These are phyloP conservation scores for Rutilus rutilus DNA, from an alignment of 2,113 vertebrate genomes.

Conservation along the genomic window DNA sequence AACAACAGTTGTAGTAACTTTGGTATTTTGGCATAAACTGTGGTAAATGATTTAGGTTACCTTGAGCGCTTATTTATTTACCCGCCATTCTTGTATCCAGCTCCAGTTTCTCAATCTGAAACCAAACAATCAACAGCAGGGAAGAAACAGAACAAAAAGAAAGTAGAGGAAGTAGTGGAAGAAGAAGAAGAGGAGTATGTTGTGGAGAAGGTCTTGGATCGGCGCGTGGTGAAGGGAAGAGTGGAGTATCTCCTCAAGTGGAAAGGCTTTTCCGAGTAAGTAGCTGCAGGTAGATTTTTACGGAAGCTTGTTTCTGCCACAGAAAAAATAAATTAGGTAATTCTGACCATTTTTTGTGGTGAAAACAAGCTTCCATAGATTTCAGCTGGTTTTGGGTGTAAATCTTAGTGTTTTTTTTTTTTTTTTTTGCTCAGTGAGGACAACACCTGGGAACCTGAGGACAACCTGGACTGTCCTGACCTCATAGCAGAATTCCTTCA, in stretches of 20 bases:
- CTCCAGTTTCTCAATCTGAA: conserved; percentile 63
- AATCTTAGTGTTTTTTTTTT: not conserved
- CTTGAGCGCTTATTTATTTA: conserved; percentile 53
- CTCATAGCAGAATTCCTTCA: conserved; percentile 95
- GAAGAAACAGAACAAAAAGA: conserved; percentile 94
- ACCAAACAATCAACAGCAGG: conserved; percentile 82
- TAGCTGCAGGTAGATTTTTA: conserved; percentile 13
- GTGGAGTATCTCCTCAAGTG: conserved; percentile 97
- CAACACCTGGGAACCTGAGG: conserved; percentile 98
- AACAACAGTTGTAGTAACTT: not conserved
- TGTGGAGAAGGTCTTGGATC: conserved; percentile 95
- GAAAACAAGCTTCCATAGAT: not conserved
- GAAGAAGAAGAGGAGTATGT: conserved; percentile 97
- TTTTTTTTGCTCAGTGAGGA: conserved; percentile 82
- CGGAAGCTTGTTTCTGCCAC: no score
- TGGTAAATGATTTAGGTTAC: conserved; percentile 32
- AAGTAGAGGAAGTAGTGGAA: conserved; percentile 92
- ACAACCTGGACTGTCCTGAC: conserved; percentile 97
- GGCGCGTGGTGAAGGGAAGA: conserved; percentile 92
- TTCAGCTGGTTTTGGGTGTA: not conserved
- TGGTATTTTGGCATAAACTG: not conserved
- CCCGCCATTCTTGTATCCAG: conserved; percentile 6
- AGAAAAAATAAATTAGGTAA: no score
- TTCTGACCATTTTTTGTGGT: no score
- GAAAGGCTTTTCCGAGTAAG: conserved; percentile 97